These are phyloP conservation scores for Nineta flava DNA, from an alignment of 2,888 invertebrate species.

Conservation along the genomic window DNA sequence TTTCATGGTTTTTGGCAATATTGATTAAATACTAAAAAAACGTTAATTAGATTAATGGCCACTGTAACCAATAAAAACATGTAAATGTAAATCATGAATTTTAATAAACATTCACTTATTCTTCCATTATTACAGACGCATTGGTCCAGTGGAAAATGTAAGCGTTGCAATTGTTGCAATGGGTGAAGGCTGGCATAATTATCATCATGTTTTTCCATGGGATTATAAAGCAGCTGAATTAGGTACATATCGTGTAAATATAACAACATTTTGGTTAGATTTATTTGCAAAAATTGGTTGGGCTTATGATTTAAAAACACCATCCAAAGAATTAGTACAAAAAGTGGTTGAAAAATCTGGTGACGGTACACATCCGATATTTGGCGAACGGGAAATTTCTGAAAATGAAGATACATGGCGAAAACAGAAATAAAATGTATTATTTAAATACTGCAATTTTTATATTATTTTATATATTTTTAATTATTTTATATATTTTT, in stretches of 20 bases:
- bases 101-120: background rate
- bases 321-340: slow-evolving; percentile 36
- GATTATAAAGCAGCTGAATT: slow-evolving; percentile 84
- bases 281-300: slow-evolving; percentile 50
- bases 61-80: too few species aligned
- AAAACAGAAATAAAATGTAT: background rate
- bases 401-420: background rate
- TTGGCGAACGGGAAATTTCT: slow-evolving; percentile 20
- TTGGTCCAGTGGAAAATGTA: slow-evolving; percentile 66
- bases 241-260: slow-evolving; percentile 41
- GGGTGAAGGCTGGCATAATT: slow-evolving; percentile 90
- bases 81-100: too few species aligned
- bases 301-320: slow-evolving; percentile 60
- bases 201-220: slow-evolving; percentile 88
- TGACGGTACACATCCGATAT: slow-evolving; percentile 37
- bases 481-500: background rate
- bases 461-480: background rate
- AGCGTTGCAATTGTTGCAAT: slow-evolving; percentile 54
- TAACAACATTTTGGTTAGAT: slow-evolving; percentile 54
- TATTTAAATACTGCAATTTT: background rate
- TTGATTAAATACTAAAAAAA: too few species aligned
- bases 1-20: background rate
- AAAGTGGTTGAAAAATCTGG: slow-evolving; percentile 38
- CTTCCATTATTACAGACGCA: slow-evolving; percentile 44
- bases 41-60: too few species aligned